Conservation (phyloP, 2,113 vertebrate species). For the Scalopus aquaticus region DNA sequence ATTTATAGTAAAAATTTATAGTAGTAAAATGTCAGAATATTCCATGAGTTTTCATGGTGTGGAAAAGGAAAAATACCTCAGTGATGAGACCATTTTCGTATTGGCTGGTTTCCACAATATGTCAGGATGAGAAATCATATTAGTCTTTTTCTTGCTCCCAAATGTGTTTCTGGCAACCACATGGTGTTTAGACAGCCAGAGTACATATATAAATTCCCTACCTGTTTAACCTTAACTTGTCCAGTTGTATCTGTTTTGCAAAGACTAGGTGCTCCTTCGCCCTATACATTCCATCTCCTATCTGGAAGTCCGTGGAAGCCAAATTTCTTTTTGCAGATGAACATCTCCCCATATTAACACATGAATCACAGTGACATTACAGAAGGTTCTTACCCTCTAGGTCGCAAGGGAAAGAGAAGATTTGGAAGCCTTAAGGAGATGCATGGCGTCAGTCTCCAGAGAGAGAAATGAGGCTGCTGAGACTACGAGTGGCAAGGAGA, state of each 20-base stretch:
- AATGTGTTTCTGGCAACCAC: constrained; percentile 56
- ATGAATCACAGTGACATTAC: not conserved
- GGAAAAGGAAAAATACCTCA: constrained; percentile 17
- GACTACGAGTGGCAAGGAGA: not conserved
- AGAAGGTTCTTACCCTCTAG: not conserved
- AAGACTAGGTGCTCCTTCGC: not conserved
- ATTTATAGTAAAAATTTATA: not conserved
- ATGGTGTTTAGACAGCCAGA: not conserved
- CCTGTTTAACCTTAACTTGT: not conserved
- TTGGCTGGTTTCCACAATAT: constrained; percentile 46
- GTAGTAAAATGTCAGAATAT: not conserved
- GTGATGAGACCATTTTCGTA: not conserved
- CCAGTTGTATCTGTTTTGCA: not conserved
- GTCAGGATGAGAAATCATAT: constrained; percentile 37
- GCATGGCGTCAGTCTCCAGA: not conserved
- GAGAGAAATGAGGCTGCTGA: not conserved
- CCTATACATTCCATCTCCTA: not conserved
- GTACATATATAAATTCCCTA: not conserved
- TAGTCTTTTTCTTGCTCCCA: constrained; percentile 35
- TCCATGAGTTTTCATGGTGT: not conserved
- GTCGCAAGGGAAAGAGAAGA: not conserved
- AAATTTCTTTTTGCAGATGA: constrained; percentile 26
- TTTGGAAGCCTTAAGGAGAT: not conserved
- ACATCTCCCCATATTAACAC: not conserved
- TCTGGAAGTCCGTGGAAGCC: not conserved